Conservation (phyloP, 2,888 invertebrate genomes). For the Oxystoma pomonae region DNA sequence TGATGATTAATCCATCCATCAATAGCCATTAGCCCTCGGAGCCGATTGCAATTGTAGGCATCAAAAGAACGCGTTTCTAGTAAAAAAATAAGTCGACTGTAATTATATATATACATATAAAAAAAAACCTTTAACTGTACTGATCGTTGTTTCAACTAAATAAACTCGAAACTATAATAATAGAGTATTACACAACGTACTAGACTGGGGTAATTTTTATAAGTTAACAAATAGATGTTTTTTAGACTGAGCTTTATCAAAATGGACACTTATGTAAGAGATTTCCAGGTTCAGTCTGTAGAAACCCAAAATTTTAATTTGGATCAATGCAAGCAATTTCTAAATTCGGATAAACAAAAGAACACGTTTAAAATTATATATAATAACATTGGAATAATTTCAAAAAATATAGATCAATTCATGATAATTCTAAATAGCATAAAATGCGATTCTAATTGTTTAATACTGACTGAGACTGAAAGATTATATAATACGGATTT, state of each 20-base stretch:
- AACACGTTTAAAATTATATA: background rate
- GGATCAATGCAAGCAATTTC: background rate
- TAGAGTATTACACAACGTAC: background rate
- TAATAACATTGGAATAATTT: background rate
- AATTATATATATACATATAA: no score
- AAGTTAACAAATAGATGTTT: background rate
- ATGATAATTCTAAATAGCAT: background rate
- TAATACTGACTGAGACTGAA: background rate
- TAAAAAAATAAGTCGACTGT: no score
- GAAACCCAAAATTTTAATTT: background rate
- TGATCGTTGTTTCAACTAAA: no score
- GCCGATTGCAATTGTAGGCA: no score
- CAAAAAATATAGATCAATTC: background rate
- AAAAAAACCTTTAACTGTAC: no score
- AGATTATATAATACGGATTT: background rate
- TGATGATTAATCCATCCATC: no score
- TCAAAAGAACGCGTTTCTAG: no score
- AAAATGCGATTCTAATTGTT: background rate
- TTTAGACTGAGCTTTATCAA: background rate
- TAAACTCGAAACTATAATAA: no score
- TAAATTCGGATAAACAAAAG: background rate
- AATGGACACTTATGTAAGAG: background rate
- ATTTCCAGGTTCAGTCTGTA: background rate
- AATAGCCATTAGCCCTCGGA: no score
- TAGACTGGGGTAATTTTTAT: background rate